These are phyloP conservation scores for Corydoras maculifer DNA, from an alignment of 2,113 vertebrate species.

Conservation along the genomic window DNA sequence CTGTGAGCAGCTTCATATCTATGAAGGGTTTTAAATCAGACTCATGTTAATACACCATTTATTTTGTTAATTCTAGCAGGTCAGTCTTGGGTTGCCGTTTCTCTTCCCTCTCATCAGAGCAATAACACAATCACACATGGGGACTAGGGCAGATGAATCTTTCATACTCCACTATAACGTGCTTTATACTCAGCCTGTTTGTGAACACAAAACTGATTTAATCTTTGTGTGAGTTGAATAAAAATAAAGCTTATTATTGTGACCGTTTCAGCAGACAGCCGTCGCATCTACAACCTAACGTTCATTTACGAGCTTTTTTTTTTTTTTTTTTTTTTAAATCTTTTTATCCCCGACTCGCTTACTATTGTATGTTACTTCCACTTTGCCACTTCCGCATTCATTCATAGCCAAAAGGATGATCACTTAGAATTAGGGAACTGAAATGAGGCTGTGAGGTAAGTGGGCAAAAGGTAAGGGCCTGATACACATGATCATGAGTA, in stretches of 20 bases:
- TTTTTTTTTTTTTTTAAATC: neutral
- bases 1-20: slow-evolving; percentile 21
- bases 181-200: slow-evolving; percentile 10
- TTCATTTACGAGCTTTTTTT: neutral
- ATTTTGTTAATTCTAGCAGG: slow-evolving; percentile 11
- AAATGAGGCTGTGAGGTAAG: slow-evolving; percentile 2
- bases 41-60: neutral
- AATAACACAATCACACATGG: slow-evolving; percentile 67
- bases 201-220: slow-evolving; percentile 28
- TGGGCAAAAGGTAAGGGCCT: neutral
- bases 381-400: neutral
- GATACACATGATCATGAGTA: neutral
- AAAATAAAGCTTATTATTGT: slow-evolving; percentile 55
- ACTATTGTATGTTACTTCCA: too few species aligned
- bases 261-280: slow-evolving; percentile 21
- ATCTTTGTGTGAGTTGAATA: slow-evolving; percentile 55
- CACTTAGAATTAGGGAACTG: slow-evolving; percentile 3
- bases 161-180: neutral
- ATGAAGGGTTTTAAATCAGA: too few species aligned
- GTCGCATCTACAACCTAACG: neutral
- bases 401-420: neutral
- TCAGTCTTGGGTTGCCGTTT: slow-evolving; percentile 29
- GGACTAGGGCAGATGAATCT: slow-evolving; percentile 46
- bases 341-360: neutral
- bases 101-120: slow-evolving; percentile 58